phyloP scores from a whole-genome alignment of 1,140 invertebrate genomes.

The Bombus pascuorum region DNA sequence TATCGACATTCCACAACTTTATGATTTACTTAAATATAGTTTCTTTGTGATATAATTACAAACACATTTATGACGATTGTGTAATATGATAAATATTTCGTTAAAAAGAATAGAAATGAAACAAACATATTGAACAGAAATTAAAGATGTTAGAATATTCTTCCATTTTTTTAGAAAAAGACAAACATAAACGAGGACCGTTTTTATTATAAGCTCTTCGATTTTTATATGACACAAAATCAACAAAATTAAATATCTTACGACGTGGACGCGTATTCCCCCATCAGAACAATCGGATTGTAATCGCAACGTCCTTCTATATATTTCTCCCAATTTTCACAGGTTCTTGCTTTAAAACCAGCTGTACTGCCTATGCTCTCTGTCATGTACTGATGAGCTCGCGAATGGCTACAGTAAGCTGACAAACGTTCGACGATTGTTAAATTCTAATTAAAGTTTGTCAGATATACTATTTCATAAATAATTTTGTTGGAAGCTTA shows the following conservation, averaged over 20 bases:
- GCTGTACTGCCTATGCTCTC: conserved; percentile 79
- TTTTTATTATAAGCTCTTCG: no score
- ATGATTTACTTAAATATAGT: not conserved
- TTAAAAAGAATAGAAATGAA: no score
- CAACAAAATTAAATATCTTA: conserved; percentile 44
- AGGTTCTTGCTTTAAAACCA: conserved; percentile 74
- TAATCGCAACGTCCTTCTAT: conserved; percentile 69
- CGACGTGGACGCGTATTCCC: conserved; percentile 76
- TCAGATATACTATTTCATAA: not conserved
- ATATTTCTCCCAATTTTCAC: conserved; percentile 76
- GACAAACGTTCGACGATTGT: conserved; percentile 4
- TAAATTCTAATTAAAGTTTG: not conserved
- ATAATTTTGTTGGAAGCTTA: not conserved
- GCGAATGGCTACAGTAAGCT: conserved; percentile 82
- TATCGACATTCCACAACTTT: no score
- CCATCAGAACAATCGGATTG: conserved; percentile 74
- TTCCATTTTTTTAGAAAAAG: no score
- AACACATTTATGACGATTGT: no score
- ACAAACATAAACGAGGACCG: no score
- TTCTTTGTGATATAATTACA: no score
- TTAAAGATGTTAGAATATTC: no score
- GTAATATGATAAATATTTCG: no score
- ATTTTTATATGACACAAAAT: not conserved
- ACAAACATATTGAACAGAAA: no score
- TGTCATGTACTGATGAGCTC: conserved; percentile 82